Evolutionary conservation across 2,888 invertebrate genomes (phyloP), one percentile per base, ranked within the genome.

Genomic region (Drosophila macrospina): DNA sequence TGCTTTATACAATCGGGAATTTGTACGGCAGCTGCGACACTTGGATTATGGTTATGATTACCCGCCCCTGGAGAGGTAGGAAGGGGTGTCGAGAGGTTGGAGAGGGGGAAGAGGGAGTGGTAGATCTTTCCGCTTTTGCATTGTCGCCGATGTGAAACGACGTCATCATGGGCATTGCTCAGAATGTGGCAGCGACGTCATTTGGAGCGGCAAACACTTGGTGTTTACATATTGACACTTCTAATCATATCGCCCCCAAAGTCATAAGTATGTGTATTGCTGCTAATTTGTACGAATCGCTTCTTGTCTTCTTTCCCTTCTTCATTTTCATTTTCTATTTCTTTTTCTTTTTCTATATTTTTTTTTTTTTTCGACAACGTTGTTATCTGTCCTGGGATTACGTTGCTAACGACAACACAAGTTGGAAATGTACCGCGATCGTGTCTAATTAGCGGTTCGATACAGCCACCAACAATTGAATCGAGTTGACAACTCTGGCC

Each of bases 211-310:
- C 48, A 54, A 61, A 61, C 60, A 34, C 67, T 48, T 55, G 66
- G 68, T 48, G 54, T 52, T 70, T 55, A 71, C 68, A 74, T 85
- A 86, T 85, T 85, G 84, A 81, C 84, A 84, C 63, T 78, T 84
- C 79, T 81, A 85, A 85, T 85, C 85, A 86, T 86, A 84, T 86
- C 81, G 69, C 52, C 55, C 30, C 39, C 37, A 41, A 48, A 60
- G 66, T 59, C 59, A 51, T 42, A 48, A 54, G 36, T 57, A 61
- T 57, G 39, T 63, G 77, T 79, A 74, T 82, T 79, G 67, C 68
- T 55, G 81, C 84, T 85, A 84, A 85, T 85, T 85, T 84, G 62
- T 69, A 75, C 75, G 60, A 50, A 54, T 30, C 37, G 51, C 62
- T 50, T 42, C 26, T 37, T 50, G 37, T 11, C 26, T 28, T 79